Evolutionary conservation across 2,888 invertebrate species (phyloP), one percentile per base, ranked within the genome.

Genomic region (Trissoscelio sp.): DNA sequence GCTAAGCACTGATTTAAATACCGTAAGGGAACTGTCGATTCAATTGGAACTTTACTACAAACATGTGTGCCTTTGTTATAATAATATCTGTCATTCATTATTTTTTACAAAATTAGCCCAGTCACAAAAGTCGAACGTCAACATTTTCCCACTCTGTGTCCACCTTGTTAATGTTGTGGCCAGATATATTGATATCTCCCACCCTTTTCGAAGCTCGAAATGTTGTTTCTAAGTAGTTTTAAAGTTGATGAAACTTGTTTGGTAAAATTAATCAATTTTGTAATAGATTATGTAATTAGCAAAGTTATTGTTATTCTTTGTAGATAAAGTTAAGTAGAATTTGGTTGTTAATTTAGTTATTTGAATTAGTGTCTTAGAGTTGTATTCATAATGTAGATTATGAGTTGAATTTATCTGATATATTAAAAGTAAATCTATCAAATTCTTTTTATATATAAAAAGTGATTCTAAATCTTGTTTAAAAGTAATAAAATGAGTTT

Each of bases 11-110:
- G n/a, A 57, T 6, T 22, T 0, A 7, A 11, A 6, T 37, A 39
- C n/a, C 9, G 31, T 55, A n/a, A n/a, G 9, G 34, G 1, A 18
- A 55, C 16, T 18, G 55, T 34, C 55, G 18, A 55, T 11, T n/a
- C 31, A 51, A 58, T 42, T 42, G 24, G 58, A 58, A 58, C 12
- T 58, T 58, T 58, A 24, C 58, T 58, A 6, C 31, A n/a, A 55
- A 44, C 3, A 22, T 24, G 42, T 58, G 11, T 58, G 34, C 18
- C 14, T 53, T 31, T 16, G 6, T 34, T 34, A 18, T 16, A 55
- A 55, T 12, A 34, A 34, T 55, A 6, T 16, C 12, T 34, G 3
- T 55, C 16, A 34, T 5, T 18, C n/a, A 11, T 34, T 55, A 34
- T n/a, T 55, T 18, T 3, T 18, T 14, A 18, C 14, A 14, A 4